Percentiles rank a stretch among this genome's conserved stretches.
phyloP scores from a whole-genome alignment of 2,113 vertebrate genomes.

The Oreotrochilus melanogaster region DNA sequence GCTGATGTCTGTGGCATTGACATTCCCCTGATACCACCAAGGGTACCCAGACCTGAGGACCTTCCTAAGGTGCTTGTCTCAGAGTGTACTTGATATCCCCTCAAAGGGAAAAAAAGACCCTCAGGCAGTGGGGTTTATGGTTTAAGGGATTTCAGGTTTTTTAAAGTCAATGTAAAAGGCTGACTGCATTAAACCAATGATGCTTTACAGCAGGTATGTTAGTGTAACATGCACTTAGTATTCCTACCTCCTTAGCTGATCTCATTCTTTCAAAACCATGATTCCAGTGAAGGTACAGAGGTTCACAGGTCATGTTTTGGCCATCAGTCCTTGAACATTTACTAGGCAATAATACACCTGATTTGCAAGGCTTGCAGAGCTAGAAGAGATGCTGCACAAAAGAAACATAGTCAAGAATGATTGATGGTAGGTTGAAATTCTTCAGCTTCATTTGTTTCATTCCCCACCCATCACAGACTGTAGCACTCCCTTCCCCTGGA shows the following conservation, averaged over 20 bases:
- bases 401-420: neutral
- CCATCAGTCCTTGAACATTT: neutral
- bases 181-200: neutral
- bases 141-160: neutral
- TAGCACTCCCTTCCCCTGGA: neutral
- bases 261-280: neutral
- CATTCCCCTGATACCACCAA: neutral
- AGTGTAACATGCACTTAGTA: neutral
- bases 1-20: rapidly evolving
- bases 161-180: neutral
- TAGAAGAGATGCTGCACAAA: neutral
- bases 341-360: neutral
- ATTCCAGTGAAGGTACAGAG: neutral
- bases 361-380: neutral
- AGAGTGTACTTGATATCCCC: neutral
- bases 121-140: neutral
- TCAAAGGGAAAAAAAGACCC: neutral
- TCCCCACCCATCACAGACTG: neutral
- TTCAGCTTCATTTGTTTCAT: neutral
- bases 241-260: neutral
- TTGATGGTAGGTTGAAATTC: neutral
- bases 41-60: neutral
- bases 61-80: neutral
- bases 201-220: neutral
- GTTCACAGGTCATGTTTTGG: neutral